A percentile compares a stretch with the other conserved stretches of the same genome.
phyloP scores from a whole-genome alignment of 1,140 invertebrate species.

The Ridgeia piscesae region DNA sequence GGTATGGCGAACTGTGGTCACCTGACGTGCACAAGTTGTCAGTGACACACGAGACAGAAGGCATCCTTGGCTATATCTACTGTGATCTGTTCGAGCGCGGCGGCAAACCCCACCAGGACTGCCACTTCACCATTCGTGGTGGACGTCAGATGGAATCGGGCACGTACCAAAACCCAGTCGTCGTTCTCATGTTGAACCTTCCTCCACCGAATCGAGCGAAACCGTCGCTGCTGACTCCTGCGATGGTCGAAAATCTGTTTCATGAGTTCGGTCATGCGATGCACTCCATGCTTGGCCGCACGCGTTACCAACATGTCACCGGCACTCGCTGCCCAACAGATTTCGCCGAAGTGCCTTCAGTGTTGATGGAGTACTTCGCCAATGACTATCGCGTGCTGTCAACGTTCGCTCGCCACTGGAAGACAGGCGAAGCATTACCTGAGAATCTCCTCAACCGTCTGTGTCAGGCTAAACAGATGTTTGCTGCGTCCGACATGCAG shows the following conservation, averaged over 20 bases:
- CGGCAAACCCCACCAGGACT: slow-evolving; percentile 93
- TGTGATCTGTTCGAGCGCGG: slow-evolving; percentile 92
- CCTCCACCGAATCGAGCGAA: slow-evolving; percentile 63
- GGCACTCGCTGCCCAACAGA: slow-evolving; percentile 96
- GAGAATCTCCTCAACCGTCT: slow-evolving; percentile 72
- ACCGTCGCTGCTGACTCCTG: slow-evolving; percentile 79
- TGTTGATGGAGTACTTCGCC: slow-evolving; percentile 98
- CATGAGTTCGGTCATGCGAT: slow-evolving; percentile 99
- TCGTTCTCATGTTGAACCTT: slow-evolving; percentile 91
- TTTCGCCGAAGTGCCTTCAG: slow-evolving; percentile 96
- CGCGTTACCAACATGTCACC: slow-evolving; percentile 94
- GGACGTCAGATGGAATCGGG: slow-evolving; percentile 79
- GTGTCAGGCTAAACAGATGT: slow-evolving; percentile 81
- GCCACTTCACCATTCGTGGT: slow-evolving; percentile 96
- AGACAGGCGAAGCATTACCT: slow-evolving; percentile 82
- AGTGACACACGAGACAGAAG: slow-evolving; percentile 75
- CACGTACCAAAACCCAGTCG: slow-evolving; percentile 87
- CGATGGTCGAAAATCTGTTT: slow-evolving; percentile 90
- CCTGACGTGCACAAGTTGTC: slow-evolving; percentile 83
- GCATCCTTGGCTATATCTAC: slow-evolving; percentile 89
- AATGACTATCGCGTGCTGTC: slow-evolving; percentile 73
- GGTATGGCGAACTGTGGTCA: slow-evolving; percentile 81
- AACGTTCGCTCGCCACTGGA: slow-evolving; percentile 87
- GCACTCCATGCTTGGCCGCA: slow-evolving; percentile 95
- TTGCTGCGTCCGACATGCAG: slow-evolving; percentile 83